Evolutionary conservation across 2,888 invertebrate species (phyloP), one percentile per base, ranked within the genome.

Genomic region (Andricus curvator): DNA sequence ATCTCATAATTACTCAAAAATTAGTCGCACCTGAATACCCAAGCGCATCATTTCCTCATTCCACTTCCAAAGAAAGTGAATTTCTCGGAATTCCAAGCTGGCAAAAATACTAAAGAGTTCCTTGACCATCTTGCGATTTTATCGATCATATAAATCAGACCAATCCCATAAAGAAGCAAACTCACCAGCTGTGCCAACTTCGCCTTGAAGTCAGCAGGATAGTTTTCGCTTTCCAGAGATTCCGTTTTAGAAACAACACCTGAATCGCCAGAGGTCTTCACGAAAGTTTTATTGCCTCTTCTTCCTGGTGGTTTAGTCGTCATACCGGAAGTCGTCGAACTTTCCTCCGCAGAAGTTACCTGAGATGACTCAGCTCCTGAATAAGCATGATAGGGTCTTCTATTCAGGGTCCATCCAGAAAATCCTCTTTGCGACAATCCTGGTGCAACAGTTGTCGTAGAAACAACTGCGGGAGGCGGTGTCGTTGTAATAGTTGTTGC

Each of bases 161-260:
- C 37, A 67, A 79, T 62, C 17, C 48, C 44, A 64, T 13, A 65
- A 64, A 41, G 37, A 56, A 80, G 13, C 62, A 17, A 29, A 88
- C 91, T 90, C 77, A 92, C 92, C 91, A 91, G 83, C 82, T 90
- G 89, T n/a, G 88, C 86, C 68, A 92, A 81, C 80, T 88, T 90
- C 41, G 91, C 91, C 78, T 92, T 92, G 77, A 92, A 92, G 41
- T 91, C 90, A 0, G 90, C 86, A 25, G 92, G 92, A 87, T 92
- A 92, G 82, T 92, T 92, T 41, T 92, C 91, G 11, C 85, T 85
- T 5, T 79, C 60, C 4, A 88, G 87, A 5, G 70, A 48, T 5
- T 86, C 80, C 0, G 64, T 37, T 22, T 86, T 88, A 37, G 83
- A 56, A 48, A 77, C 2, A 60, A 51, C 68, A 11, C 11, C 13